A percentile compares a stretch with the other conserved stretches of the same genome.
phyloP scores from a whole-genome alignment of 2,113 vertebrate species.

The Oreocharis arfaki region DNA sequence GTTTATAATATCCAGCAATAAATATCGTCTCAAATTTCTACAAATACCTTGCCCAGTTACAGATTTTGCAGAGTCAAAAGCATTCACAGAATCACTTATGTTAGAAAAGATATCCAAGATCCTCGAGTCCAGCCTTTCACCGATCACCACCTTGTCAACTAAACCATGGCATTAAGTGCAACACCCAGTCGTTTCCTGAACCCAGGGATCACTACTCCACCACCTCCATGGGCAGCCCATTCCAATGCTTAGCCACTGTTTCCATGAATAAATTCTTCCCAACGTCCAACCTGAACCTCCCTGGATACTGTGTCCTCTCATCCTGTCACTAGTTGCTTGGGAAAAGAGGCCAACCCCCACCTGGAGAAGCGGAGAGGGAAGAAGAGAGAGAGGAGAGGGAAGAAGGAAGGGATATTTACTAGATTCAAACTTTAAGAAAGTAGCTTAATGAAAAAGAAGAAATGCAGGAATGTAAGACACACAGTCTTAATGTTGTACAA shows the following conservation, averaged over 20 bases:
- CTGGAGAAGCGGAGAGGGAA: background rate
- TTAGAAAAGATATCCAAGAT: background rate
- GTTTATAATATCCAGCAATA: background rate
- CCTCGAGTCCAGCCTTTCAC: background rate
- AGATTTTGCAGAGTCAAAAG: background rate
- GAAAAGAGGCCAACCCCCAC: rapidly evolving
- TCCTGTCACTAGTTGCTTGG: background rate
- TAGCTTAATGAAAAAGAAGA: background rate
- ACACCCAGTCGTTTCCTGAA: background rate
- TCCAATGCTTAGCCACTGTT: background rate
- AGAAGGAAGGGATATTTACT: background rate
- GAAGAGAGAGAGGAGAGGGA: background rate
- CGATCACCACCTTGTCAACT: rapidly evolving
- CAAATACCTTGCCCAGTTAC: background rate
- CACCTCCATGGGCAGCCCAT: background rate
- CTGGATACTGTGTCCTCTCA: background rate
- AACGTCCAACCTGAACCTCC: background rate
- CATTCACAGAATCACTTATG: background rate
- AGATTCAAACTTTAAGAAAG: background rate
- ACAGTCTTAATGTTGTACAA: background rate
- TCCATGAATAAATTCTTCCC: background rate
- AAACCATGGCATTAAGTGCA: background rate
- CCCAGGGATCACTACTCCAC: background rate
- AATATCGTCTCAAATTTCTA: background rate
- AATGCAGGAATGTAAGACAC: background rate